Conservation (phyloP, 2,797 vertebrate genomes). For the Bradypodion ventrale region DNA sequence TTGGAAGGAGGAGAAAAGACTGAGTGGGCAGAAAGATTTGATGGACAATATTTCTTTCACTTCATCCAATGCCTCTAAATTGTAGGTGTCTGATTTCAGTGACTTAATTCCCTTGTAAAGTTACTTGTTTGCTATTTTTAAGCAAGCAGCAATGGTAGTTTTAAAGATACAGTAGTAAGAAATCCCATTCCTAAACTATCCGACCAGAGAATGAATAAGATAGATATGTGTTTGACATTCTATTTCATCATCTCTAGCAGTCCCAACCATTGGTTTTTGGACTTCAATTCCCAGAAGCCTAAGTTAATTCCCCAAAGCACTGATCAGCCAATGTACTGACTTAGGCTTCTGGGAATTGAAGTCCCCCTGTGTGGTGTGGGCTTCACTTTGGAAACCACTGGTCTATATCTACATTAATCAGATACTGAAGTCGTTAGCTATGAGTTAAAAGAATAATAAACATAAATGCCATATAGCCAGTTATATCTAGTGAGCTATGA, state of each 20-base stretch:
- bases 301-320: no score
- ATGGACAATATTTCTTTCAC: not conserved
- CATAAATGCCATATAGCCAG: not conserved
- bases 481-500: not conserved
- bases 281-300: no score
- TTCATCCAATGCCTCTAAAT: not conserved
- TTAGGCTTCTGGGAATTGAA: no score
- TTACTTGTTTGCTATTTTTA: not conserved
- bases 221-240: not conserved
- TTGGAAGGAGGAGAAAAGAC: no score
- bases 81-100: not conserved
- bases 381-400: no score
- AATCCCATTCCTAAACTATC: not conserved
- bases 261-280: no score
- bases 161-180: not conserved
- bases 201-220: not conserved
- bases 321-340: no score
- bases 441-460: not conserved
- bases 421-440: not conserved
- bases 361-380: no score
- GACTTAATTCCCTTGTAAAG: not conserved
- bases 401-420: not conserved
- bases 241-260: constrained; percentile 1
- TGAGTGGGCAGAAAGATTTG: not conserved
- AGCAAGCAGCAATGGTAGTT: not conserved